These are phyloP conservation scores for Chloroceryle amazona DNA, from an alignment of 2,797 vertebrate species.

Conservation along the genomic window DNA sequence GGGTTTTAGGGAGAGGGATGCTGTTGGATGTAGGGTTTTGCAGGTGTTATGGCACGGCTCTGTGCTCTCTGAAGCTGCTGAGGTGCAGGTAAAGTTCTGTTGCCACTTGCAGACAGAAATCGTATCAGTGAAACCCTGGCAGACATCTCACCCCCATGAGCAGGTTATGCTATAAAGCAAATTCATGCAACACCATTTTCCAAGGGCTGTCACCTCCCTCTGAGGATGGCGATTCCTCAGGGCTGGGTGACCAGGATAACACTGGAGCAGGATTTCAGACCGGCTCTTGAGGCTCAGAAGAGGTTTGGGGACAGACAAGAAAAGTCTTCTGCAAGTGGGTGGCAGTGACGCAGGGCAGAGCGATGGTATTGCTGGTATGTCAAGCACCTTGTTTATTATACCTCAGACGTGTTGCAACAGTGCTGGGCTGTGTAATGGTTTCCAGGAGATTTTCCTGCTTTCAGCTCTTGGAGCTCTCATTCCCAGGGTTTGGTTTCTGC, in stretches of 20 bases:
- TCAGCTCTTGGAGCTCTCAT: not conserved
- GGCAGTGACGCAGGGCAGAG: constrained; percentile 27
- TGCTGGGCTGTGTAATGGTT: constrained; percentile 42
- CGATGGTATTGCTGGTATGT: constrained; percentile 55
- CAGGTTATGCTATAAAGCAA: not conserved
- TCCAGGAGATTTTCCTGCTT: constrained; percentile 44
- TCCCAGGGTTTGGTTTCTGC: constrained; percentile 38
- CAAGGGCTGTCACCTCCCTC: not conserved
- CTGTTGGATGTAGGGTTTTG: rapidly evolving
- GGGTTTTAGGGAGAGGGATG: not conserved
- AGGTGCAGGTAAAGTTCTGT: not conserved
- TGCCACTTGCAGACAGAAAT: not conserved
- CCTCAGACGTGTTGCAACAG: constrained; percentile 31
- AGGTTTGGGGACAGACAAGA: constrained; percentile 21
- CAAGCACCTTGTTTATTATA: constrained; percentile 58
- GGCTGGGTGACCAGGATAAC: not conserved
- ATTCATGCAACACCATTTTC: not conserved
- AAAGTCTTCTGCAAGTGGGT: constrained; percentile 46
- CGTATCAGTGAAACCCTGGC: not conserved
- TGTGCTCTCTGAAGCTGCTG: rapidly evolving
- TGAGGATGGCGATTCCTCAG: not conserved
- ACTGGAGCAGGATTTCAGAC: not conserved
- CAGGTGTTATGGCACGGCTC: rapidly evolving
- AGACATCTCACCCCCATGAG: not conserved
- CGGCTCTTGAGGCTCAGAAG: not conserved